Evolutionary conservation across 2,797 vertebrate genomes (phyloP).

Genomic region (Eulemur rubriventer): DNA sequence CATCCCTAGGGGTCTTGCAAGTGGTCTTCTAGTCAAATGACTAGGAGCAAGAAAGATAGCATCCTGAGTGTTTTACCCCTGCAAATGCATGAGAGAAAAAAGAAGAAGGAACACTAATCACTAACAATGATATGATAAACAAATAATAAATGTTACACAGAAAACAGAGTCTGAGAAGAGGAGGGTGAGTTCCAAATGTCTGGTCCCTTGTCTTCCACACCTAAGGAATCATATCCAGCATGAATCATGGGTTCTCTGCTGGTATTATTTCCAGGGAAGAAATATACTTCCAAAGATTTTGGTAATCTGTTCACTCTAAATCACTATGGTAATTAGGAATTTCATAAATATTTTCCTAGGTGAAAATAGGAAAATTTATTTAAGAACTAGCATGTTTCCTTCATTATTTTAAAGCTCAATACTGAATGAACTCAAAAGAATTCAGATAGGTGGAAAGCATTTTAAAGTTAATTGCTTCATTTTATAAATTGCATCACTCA

Average conservation of each 20-base stretch:
- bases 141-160: not conserved
- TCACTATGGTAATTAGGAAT: not conserved
- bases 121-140: not conserved
- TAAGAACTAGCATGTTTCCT: constrained; percentile 49
- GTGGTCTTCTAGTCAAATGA: not conserved
- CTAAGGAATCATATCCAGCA: not conserved
- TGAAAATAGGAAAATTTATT: constrained; percentile 57
- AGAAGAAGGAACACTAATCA: not conserved
- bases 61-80: not conserved
- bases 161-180: not conserved
- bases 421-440: constrained; percentile 45
- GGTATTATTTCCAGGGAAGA: not conserved
- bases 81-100: not conserved
- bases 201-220: not conserved
- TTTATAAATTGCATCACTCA: constrained; percentile 44
- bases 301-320: constrained; percentile 5
- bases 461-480: constrained; percentile 58
- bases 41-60: not conserved
- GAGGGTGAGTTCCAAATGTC: not conserved
- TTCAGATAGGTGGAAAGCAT: constrained; percentile 33
- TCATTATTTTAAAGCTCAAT: constrained; percentile 63
- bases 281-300: not conserved
- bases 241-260: not conserved
- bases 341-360: constrained; percentile 13
- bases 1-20: too few relatives aligned